Conservation (phyloP, 2,888 invertebrate genomes). For the Torymus aiolomorphi region DNA sequence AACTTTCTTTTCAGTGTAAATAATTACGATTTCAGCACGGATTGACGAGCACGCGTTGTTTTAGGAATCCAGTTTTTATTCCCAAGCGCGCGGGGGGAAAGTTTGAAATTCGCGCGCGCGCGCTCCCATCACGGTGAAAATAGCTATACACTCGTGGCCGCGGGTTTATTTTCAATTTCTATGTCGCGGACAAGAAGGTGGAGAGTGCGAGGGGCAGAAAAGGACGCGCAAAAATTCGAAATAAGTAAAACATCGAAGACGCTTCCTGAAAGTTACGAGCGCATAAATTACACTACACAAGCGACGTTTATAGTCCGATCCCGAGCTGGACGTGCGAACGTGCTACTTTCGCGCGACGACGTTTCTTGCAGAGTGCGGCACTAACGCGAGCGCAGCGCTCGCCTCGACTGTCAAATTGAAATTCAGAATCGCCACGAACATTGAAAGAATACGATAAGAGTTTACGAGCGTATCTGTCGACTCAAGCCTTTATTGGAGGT, state of each 20-base stretch:
- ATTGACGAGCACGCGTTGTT: not conserved
- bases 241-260: conserved; percentile 36
- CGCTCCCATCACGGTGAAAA: too few species aligned
- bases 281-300: conserved; percentile 46
- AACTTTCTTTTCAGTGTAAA: too few species aligned
- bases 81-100: too few species aligned
- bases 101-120: too few species aligned
- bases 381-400: not conserved
- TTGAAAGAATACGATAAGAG: conserved; percentile 1
- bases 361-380: too few species aligned
- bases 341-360: conserved; percentile 35
- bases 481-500: too few species aligned
- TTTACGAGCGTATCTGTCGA: too few species aligned
- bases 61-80: too few species aligned
- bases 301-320: conserved; percentile 50
- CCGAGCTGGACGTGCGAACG: conserved; percentile 13
- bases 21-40: not conserved
- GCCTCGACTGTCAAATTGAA: conserved; percentile 30
- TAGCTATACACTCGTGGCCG: too few species aligned
- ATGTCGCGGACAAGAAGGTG: not conserved
- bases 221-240: conserved; percentile 9
- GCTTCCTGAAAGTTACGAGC: conserved; percentile 50
- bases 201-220: too few species aligned
- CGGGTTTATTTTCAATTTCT: too few species aligned
- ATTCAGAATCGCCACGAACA: conserved; percentile 22